Percentiles rank a stretch among this genome's conserved stretches.
Evolutionary conservation across 2,113 vertebrate genomes (phyloP).

Genomic region (Nibea coibor): DNA sequence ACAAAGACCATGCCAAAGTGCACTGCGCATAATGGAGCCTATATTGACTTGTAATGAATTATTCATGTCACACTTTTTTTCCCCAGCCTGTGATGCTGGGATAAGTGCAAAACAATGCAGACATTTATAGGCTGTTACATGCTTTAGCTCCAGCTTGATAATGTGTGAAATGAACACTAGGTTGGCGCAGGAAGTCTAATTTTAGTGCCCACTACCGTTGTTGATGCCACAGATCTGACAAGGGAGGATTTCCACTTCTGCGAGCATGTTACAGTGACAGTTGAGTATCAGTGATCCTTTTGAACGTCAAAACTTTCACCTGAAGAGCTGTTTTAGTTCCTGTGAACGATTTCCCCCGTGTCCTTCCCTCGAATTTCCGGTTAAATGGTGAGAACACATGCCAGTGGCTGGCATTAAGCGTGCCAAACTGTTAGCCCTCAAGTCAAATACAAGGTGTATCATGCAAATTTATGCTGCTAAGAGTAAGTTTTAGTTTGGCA

Average conservation of each 20-base stretch:
- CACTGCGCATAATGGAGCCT: not conserved
- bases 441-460: not conserved
- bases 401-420: not conserved
- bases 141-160: not conserved
- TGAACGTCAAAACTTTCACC: not conserved
- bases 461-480: not conserved
- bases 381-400: not conserved
- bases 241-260: not conserved
- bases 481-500: not conserved
- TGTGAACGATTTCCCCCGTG: not conserved
- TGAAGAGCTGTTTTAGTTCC: not conserved
- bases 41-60: slow-evolving; percentile 1
- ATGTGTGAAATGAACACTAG: not conserved
- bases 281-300: not conserved
- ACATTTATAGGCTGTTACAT: not conserved
- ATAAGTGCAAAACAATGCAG: not conserved
- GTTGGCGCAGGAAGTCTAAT: not conserved
- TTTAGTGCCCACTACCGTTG: not conserved
- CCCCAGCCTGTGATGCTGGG: not conserved
- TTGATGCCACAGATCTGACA: not conserved
- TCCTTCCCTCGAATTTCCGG: slow-evolving; percentile 20
- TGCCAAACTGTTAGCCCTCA: too few species aligned
- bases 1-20: not conserved
- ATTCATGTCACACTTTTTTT: slow-evolving; percentile 1
- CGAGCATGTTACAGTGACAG: not conserved